A percentile compares a stretch with the other conserved stretches of the same genome.
These are phyloP conservation scores for Cephalotes varians DNA, from an alignment of 2,888 invertebrate species.

Conservation along the genomic window DNA sequence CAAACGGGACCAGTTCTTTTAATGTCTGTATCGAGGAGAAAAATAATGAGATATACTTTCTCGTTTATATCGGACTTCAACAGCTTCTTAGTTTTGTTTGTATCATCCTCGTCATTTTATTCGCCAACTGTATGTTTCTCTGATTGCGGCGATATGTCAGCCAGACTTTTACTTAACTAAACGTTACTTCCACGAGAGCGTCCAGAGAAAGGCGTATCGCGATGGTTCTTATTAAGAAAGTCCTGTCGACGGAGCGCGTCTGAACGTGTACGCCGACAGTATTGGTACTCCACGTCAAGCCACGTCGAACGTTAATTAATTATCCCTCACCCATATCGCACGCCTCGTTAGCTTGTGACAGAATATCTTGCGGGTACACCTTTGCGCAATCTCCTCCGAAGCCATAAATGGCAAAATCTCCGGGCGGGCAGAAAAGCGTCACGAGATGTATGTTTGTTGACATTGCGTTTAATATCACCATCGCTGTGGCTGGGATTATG, in stretches of 20 bases:
- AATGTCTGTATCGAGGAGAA: not conserved
- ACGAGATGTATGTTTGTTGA: conserved; percentile 24
- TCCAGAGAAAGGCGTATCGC: conserved; percentile 32
- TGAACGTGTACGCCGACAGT: conserved; percentile 35
- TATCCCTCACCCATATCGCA: conserved; percentile 76
- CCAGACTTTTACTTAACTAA: conserved; percentile 8
- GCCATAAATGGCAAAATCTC: conserved; percentile 64
- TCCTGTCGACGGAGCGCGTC: conserved; percentile 18
- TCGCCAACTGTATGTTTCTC: not conserved
- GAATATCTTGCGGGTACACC: conserved; percentile 48
- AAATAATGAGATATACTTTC: conserved; percentile 3
- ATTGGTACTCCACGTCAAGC: conserved; percentile 46
- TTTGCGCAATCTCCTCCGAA: conserved; percentile 60
- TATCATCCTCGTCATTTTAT: not conserved
- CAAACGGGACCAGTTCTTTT: not conserved
- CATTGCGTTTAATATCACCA: conserved; percentile 33
- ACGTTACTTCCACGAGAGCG: conserved; percentile 1
- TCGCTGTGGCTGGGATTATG: not conserved
- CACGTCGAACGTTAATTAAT: conserved; percentile 73
- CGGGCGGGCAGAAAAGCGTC: conserved; percentile 46
- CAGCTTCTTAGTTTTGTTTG: not conserved
- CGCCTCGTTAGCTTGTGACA: conserved; percentile 75
- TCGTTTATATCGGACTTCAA: not conserved
- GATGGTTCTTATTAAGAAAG: conserved; percentile 59
- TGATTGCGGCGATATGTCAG: not conserved